Percentiles rank a stretch among this genome's conserved stretches.
Evolutionary conservation across 1,140 invertebrate species (phyloP).

Genomic region (Drosophila guanche): DNA sequence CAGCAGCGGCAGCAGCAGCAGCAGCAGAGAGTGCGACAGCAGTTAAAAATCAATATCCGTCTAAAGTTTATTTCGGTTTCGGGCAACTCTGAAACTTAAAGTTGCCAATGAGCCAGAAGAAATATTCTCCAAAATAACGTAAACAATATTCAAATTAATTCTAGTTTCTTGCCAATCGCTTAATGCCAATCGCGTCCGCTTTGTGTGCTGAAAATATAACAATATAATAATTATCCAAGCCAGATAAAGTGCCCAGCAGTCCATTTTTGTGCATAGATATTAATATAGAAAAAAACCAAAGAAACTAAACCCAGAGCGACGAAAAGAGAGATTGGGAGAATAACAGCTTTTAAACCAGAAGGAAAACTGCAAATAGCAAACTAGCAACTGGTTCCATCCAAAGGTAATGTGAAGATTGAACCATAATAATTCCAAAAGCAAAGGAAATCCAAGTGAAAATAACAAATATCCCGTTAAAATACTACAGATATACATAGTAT

Average conservation of each 20-base stretch:
- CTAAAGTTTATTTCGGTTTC: conserved; percentile 83
- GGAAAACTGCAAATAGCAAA: conserved; percentile 6
- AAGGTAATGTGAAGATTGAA: too few relatives aligned
- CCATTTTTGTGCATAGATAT: conserved; percentile 67
- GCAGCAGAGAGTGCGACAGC: conserved; percentile 9
- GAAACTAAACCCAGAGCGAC: neutral
- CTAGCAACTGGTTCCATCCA: conserved; percentile 14
- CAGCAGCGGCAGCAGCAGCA: conserved; percentile 13
- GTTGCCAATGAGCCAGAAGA: conserved; percentile 41
- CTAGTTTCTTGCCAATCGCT: conserved; percentile 48
- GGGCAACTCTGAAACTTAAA: conserved; percentile 54
- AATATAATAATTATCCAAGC: conserved; percentile 18
- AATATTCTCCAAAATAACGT: conserved; percentile 13
- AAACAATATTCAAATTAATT: conserved; percentile 23
- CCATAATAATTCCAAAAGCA: neutral
- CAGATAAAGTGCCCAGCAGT: conserved; percentile 39
- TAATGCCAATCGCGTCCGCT: conserved; percentile 43
- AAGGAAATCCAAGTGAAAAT: conserved; percentile 39
- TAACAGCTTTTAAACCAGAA: too few relatives aligned
- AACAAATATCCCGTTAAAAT: neutral
- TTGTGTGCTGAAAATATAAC: conserved; percentile 40
- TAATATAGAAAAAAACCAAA: conserved; percentile 16
- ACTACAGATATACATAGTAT: too few relatives aligned
- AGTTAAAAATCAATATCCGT: conserved; percentile 83
- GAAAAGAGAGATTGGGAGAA: conserved; percentile 8